phyloP scores from a whole-genome alignment of 1,140 invertebrate genomes.

The Nomia melanderi region DNA sequence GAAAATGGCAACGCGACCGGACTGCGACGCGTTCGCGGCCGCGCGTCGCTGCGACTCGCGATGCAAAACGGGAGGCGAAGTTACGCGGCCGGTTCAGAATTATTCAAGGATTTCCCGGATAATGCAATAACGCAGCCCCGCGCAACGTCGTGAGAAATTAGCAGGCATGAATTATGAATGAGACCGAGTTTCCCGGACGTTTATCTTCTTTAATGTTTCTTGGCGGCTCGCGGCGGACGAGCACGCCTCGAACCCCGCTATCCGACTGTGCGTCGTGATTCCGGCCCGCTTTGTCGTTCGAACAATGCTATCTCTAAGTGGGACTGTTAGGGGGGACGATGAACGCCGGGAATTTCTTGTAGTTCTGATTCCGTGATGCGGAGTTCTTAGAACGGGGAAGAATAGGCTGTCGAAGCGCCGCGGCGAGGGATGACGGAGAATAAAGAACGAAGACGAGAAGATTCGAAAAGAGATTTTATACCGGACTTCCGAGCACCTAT shows the following conservation, averaged over 20 bases:
- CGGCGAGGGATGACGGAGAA: too few relatives aligned
- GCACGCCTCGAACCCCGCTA: too few relatives aligned
- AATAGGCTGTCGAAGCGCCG: too few relatives aligned
- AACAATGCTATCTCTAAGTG: neutral
- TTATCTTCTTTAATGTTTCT: constrained; percentile 66
- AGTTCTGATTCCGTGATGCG: too few relatives aligned
- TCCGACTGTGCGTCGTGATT: constrained; percentile 13
- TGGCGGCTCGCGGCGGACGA: too few relatives aligned
- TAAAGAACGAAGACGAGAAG: too few relatives aligned
- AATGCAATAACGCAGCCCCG: constrained; percentile 62
- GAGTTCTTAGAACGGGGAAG: too few relatives aligned
- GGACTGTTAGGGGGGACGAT: neutral
- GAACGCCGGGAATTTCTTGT: too few relatives aligned
- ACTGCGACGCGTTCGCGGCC: too few relatives aligned
- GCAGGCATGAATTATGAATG: constrained; percentile 68
- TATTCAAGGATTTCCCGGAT: constrained; percentile 66
- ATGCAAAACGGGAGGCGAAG: constrained; percentile 2
- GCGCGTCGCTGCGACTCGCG: neutral
- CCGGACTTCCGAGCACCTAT: too few relatives aligned
- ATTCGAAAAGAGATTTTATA: too few relatives aligned
- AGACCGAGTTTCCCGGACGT: constrained; percentile 56
- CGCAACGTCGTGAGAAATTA: constrained; percentile 60
- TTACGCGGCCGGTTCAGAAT: constrained; percentile 53
- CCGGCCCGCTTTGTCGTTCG: neutral
- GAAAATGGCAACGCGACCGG: neutral